These are phyloP conservation scores for Aleiodes alternator DNA, from an alignment of 2,888 invertebrate genomes.

Conservation along the genomic window DNA sequence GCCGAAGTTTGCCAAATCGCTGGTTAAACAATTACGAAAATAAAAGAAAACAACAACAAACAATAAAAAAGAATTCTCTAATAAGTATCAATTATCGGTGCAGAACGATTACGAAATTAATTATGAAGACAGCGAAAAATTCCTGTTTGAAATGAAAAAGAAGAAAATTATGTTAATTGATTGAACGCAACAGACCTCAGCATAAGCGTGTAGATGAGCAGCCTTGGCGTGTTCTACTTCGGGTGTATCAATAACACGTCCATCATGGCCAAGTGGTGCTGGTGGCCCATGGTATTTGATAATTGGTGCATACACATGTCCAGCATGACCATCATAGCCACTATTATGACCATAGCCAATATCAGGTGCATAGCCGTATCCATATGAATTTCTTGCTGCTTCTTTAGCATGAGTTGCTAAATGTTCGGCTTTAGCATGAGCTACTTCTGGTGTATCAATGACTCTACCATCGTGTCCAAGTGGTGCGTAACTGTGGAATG, in stretches of 20 bases:
- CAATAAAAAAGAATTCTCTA: not conserved
- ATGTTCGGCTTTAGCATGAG: slow-evolving; percentile 75
- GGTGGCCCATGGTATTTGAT: slow-evolving; percentile 56
- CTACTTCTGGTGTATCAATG: slow-evolving; percentile 71
- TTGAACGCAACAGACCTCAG: slow-evolving; percentile 50
- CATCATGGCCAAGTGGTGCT: slow-evolving; percentile 66
- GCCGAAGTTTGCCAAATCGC: too few relatives aligned
- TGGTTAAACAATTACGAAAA: too few relatives aligned
- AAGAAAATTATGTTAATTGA: too few relatives aligned
- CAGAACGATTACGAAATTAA: slow-evolving; percentile 1
- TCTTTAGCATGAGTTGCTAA: slow-evolving; percentile 73
- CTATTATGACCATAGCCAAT: slow-evolving; percentile 42
- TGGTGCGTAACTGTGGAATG: slow-evolving; percentile 61
- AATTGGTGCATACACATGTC: slow-evolving; percentile 46
- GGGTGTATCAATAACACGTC: slow-evolving; percentile 69
- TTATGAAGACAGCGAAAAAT: slow-evolving; percentile 3
- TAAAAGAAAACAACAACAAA: too few relatives aligned
- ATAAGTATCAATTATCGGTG: not conserved
- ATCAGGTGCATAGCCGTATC: slow-evolving; percentile 56
- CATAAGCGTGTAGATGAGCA: slow-evolving; percentile 66
- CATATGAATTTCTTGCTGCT: slow-evolving; percentile 64
- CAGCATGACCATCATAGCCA: slow-evolving; percentile 33
- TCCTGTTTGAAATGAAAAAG: not conserved
- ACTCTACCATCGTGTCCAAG: slow-evolving; percentile 62
- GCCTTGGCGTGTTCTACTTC: slow-evolving; percentile 71